Base-by-base conservation (phyloP, 2,888 invertebrate species). In the Endotricha flammealis region DNA sequence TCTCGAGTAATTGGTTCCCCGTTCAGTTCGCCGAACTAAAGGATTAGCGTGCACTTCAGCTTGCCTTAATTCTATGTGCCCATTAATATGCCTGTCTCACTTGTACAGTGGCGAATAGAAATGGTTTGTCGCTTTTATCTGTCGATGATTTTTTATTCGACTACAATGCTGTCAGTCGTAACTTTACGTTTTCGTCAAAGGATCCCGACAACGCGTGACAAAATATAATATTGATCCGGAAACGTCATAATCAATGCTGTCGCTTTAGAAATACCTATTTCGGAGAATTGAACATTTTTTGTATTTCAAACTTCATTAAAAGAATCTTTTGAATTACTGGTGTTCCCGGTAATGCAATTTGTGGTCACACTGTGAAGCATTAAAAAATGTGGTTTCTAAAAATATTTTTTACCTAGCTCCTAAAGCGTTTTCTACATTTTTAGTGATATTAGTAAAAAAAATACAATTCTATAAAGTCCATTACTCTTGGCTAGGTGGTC, bases 1-100 rank as follows among this genome's bases (percentile, higher is more conserved):
- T 56, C 51, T 55, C 59, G 48, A 54, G 64, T 73, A 72, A 73
- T 73, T 67, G 69, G 64, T 64, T 61, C 56, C 53, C 48, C 49
- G 53, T 46, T 50, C 50, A 53, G 53, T 57, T 57, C 50, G 43
- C 48, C 49, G 51, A 50, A 59, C 50, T 47, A 44, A 38, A 40
- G 25, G 22, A 29, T 16, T 27, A 11, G 32, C 23, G 34, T 22
- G 12, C 14, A 20, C 17, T 34, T 31, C 24, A 46, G 39, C 48
- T 47, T 38, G 35, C 45, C 48, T 55, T 44, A 46, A 46, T 50
- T 46, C 41, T 42, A 50, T 52, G 44, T 41, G 41, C 48, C 40
- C 39, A 42, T 48, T 48, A 55, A 51, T 48, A 44, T 41, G 39
- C 40, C 43, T 44, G 39, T 39, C 31, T 32, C 12, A 34, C 28